These are phyloP conservation scores for Harpagoxenus sublaevis DNA, from an alignment of 2,888 invertebrate species.

Conservation along the genomic window DNA sequence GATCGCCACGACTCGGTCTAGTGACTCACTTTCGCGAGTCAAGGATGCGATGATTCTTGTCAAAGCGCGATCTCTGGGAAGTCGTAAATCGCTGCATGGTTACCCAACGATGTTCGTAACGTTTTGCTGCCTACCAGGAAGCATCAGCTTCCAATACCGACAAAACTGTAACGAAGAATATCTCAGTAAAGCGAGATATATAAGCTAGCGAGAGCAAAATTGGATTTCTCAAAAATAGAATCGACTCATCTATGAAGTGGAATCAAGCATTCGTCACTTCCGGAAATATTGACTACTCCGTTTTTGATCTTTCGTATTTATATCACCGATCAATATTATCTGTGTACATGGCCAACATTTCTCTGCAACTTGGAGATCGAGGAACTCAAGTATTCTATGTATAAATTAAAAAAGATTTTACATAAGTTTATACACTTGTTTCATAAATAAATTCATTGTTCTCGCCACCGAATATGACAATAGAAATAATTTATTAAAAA, in stretches of 20 bases:
- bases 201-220: neutral
- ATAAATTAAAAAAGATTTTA: neutral
- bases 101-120: conserved; percentile 20
- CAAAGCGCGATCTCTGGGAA: conserved; percentile 30
- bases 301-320: conserved; percentile 11
- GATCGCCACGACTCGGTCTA: conserved; percentile 49
- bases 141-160: neutral
- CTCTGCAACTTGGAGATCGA: neutral
- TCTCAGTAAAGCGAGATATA: neutral
- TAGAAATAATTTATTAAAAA: neutral
- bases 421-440: neutral
- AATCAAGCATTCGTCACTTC: conserved; percentile 18
- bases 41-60: conserved; percentile 64
- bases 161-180: neutral
- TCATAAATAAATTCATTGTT: neutral
- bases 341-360: neutral
- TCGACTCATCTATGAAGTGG: conserved; percentile 31
- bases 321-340: conserved; percentile 11
- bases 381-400: neutral
- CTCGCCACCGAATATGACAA: neutral
- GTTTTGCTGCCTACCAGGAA: neutral
- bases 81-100: conserved; percentile 34
- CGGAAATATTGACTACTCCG: conserved; percentile 25
- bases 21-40: conserved; percentile 72
- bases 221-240: conserved; percentile 25